Conservation (phyloP, 2,888 invertebrate genomes). For the Pogonocherus hispidulus region DNA sequence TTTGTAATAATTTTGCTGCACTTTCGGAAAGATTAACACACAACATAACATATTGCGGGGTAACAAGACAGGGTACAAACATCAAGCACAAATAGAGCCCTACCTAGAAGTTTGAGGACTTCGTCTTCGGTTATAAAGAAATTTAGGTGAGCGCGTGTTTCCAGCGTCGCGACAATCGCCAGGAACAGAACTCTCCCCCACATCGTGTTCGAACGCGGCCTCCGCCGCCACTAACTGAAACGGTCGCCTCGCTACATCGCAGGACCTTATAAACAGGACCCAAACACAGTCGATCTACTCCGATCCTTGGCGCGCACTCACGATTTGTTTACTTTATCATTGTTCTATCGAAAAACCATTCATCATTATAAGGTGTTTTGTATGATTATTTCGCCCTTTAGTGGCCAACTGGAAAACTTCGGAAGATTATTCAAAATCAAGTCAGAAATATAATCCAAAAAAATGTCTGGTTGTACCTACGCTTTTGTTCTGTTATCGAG, state of each 20-base stretch:
- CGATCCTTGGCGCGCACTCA: constrained; percentile 36
- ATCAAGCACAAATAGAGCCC: constrained; percentile 63
- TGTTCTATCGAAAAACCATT: constrained; percentile 13
- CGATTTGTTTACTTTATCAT: constrained; percentile 39
- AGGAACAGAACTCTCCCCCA: constrained; percentile 40
- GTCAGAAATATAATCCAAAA: too few relatives aligned
- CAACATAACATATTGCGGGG: too few relatives aligned
- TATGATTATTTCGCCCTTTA: too few relatives aligned
- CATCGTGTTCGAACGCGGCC: constrained; percentile 63
- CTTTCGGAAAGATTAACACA: too few relatives aligned
- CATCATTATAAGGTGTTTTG: neutral
- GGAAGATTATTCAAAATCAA: too few relatives aligned
- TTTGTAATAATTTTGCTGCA: too few relatives aligned
- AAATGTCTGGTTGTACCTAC: too few relatives aligned
- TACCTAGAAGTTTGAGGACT: constrained; percentile 85
- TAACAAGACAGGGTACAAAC: constrained; percentile 14
- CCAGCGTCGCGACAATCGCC: constrained; percentile 32
- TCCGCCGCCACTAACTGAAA: constrained; percentile 61
- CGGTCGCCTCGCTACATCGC: constrained; percentile 51
- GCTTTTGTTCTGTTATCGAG: too few relatives aligned
- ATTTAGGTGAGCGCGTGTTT: constrained; percentile 77
- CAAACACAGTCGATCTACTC: constrained; percentile 35
- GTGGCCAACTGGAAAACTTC: too few relatives aligned
- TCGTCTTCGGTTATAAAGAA: constrained; percentile 85
- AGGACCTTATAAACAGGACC: constrained; percentile 37